These are phyloP conservation scores for Tenualosa ilisha DNA, from an alignment of 2,797 vertebrate genomes.

Conservation along the genomic window DNA sequence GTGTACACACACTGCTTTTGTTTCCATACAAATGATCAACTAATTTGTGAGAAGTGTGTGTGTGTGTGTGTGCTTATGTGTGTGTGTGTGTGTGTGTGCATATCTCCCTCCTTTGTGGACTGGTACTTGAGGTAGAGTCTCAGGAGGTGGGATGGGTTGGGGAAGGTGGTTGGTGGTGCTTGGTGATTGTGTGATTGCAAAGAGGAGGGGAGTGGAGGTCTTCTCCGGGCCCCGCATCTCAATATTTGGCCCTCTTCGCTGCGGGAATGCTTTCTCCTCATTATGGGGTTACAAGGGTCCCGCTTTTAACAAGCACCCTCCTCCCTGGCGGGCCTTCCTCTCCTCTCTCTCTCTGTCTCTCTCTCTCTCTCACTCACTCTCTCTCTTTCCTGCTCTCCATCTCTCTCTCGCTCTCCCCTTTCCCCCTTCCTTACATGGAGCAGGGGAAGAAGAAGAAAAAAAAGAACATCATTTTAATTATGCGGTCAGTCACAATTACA, in stretches of 20 bases:
- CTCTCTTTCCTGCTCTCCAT: not conserved
- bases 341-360: not conserved
- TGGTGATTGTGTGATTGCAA: not conserved
- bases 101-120: constrained; percentile 53
- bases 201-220: constrained; percentile 41
- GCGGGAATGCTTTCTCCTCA: constrained; percentile 62
- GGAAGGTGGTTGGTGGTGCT: not conserved
- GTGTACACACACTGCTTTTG: constrained; percentile 39
- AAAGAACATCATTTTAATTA: constrained; percentile 99
- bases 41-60: constrained; percentile 42
- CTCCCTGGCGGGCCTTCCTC: not conserved
- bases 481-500: constrained; percentile 99
- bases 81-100: constrained; percentile 49
- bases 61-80: not conserved
- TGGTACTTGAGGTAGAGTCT: constrained; percentile 51
- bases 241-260: constrained; percentile 61
- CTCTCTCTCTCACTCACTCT: not conserved
- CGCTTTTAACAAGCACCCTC: constrained; percentile 54
- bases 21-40: constrained; percentile 43
- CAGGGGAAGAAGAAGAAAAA: constrained; percentile 92
- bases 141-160: not conserved
- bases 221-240: constrained; percentile 51
- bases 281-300: constrained; percentile 59
- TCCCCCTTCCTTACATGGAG: constrained; percentile 50
- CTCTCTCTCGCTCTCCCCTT: constrained; percentile 10